These are phyloP conservation scores for Yponomeuta sedellus DNA, from an alignment of 2,888 invertebrate species.

Conservation along the genomic window DNA sequence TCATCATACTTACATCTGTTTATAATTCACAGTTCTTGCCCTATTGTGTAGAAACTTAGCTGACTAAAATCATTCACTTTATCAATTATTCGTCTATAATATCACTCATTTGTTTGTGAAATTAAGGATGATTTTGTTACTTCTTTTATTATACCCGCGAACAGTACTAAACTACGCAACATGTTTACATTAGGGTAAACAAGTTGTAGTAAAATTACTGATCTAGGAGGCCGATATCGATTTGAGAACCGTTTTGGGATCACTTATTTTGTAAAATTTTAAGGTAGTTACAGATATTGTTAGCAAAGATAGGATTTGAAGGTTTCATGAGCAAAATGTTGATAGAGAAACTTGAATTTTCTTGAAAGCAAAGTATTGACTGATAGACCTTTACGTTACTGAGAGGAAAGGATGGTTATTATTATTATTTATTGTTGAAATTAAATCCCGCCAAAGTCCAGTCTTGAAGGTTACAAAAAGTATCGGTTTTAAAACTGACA, in stretches of 20 bases:
- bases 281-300: neutral
- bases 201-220: constrained; percentile 49
- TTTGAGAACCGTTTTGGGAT: neutral
- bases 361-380: no score
- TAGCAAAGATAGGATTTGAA: neutral
- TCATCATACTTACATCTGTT: no score
- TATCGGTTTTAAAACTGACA: no score
- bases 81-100: neutral
- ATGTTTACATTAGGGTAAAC: constrained; percentile 56
- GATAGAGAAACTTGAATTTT: no score
- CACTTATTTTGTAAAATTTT: neutral
- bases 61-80: neutral
- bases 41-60: neutral
- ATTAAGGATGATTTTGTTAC: constrained; percentile 3
- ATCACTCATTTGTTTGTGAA: neutral
- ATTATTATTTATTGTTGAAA: no score
- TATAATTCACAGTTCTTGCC: neutral
- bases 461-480: no score
- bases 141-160: neutral
- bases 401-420: no score
- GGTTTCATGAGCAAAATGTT: no score
- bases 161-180: constrained; percentile 48
- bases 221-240: constrained; percentile 21
- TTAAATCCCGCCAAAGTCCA: no score
- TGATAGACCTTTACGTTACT: no score